phyloP scores from a whole-genome alignment of 2,797 vertebrate species.

The Pseudomugil gertrudae region DNA sequence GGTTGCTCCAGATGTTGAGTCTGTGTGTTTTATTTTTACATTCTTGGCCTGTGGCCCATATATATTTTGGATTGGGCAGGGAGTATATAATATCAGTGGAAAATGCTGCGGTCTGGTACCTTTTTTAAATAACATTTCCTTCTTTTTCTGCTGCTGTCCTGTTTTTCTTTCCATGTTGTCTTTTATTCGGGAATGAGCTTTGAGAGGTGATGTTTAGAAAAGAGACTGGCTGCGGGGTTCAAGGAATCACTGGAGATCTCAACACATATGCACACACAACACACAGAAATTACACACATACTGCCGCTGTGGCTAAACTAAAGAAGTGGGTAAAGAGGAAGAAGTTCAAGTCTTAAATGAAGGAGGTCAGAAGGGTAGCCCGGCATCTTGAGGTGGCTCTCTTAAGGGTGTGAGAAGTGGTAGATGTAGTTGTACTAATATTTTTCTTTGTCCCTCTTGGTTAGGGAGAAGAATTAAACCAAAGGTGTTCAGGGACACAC shows the following conservation, averaged over 20 bases:
- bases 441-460: slow-evolving; percentile 62
- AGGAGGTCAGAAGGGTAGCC: slow-evolving; percentile 70
- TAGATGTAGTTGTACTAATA: slow-evolving; percentile 64
- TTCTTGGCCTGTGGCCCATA: slow-evolving; percentile 95
- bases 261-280: slow-evolving; percentile 21
- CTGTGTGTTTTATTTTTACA: slow-evolving; percentile 94
- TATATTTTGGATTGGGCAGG: slow-evolving; percentile 99
- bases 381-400: slow-evolving; percentile 57
- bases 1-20: slow-evolving; percentile 99
- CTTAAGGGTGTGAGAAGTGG: slow-evolving; percentile 37
- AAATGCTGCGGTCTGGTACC: slow-evolving; percentile 99
- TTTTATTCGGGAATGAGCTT: slow-evolving; percentile 91
- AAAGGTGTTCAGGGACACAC: slow-evolving; percentile 62
- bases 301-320: slow-evolving; percentile 52
- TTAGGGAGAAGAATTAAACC: slow-evolving; percentile 65
- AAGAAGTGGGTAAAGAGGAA: slow-evolving; percentile 63
- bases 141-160: slow-evolving; percentile 96
- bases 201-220: slow-evolving; percentile 84
- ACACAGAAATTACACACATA: slow-evolving; percentile 39
- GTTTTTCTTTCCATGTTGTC: slow-evolving; percentile 99
- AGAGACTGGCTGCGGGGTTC: slow-evolving; percentile 74
- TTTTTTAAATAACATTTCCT: slow-evolving; percentile 99
- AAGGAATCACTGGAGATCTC: slow-evolving; percentile 75
- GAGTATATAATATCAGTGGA: slow-evolving; percentile 99
- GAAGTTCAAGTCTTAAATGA: slow-evolving; percentile 68